Percentiles rank a stretch among this genome's conserved stretches.
phyloP scores from a whole-genome alignment of 2,113 vertebrate species.

The Podarcis muralis region DNA sequence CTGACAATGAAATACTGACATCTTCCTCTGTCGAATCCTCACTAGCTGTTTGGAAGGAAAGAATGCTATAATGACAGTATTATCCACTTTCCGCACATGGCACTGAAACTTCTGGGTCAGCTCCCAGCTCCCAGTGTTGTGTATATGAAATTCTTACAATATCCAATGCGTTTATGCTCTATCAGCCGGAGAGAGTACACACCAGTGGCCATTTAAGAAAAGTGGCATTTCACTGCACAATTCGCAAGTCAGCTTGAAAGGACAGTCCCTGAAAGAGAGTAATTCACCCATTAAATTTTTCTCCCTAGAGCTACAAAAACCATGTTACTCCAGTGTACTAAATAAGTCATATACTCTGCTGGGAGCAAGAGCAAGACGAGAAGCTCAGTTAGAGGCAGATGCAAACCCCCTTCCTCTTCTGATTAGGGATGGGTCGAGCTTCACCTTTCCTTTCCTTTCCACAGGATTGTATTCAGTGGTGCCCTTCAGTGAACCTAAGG shows the following conservation, averaged over 20 bases:
- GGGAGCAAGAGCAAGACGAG: conserved; percentile 16
- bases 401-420: not conserved
- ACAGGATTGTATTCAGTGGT: not conserved
- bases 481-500: no score
- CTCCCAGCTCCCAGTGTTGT: not conserved
- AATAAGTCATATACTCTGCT: not conserved
- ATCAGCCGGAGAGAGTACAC: not conserved
- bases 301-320: conserved; percentile 18
- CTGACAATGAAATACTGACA: not conserved
- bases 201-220: conserved; percentile 23
- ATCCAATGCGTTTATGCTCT: not conserved
- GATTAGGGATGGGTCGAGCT: not conserved
- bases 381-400: not conserved
- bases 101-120: not conserved
- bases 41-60: conserved; percentile 4
- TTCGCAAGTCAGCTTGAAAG: conserved; percentile 40
- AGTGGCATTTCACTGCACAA: conserved; percentile 22
- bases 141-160: not conserved
- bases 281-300: conserved; percentile 31
- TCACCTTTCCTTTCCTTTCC: not conserved
- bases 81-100: not conserved
- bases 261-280: conserved; percentile 4
- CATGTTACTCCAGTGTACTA: conserved; percentile 18
- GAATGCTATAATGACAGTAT: not conserved
- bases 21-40: not conserved